Conservation (phyloP, 2,113 vertebrate species). For the Dinomys branickii region DNA sequence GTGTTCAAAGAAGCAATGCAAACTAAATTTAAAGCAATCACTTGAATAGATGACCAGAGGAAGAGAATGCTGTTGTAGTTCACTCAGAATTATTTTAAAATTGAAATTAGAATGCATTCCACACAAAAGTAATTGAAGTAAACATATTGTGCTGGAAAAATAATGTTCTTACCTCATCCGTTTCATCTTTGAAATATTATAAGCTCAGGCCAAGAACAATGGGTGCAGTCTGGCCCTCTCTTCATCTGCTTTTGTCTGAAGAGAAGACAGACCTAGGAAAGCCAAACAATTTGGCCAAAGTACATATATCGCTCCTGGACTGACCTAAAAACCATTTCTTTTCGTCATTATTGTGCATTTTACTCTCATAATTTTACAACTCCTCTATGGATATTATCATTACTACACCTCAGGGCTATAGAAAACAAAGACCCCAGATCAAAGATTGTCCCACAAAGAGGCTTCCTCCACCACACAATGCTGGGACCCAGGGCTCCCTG, state of each 20-base stretch:
- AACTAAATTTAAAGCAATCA: not conserved
- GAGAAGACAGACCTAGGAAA: not conserved
- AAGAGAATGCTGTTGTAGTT: not conserved
- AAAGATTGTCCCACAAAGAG: not conserved
- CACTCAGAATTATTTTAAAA: not conserved
- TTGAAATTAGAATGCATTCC: not conserved
- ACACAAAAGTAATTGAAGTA: too few relatives aligned
- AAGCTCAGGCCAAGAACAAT: fast-evolving
- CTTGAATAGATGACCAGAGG: not conserved
- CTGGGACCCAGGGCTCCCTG: not conserved
- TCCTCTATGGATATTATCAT: fast-evolving
- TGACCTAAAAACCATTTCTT: fast-evolving
- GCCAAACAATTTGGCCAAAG: fast-evolving
- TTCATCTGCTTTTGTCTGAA: not conserved
- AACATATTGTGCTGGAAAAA: not conserved
- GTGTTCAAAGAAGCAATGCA: not conserved
- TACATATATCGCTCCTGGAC: fast-evolving
- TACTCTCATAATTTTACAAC: fast-evolving
- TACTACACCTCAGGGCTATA: fast-evolving
- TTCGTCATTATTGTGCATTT: fast-evolving
- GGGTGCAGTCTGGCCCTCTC: not conserved
- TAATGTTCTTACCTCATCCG: too few relatives aligned
- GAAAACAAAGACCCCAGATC: not conserved
- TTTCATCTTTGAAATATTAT: not conserved
- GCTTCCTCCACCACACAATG: not conserved